Evolutionary conservation across 2,797 vertebrate species (phyloP).

Genomic region (Bradypus variegatus): DNA sequence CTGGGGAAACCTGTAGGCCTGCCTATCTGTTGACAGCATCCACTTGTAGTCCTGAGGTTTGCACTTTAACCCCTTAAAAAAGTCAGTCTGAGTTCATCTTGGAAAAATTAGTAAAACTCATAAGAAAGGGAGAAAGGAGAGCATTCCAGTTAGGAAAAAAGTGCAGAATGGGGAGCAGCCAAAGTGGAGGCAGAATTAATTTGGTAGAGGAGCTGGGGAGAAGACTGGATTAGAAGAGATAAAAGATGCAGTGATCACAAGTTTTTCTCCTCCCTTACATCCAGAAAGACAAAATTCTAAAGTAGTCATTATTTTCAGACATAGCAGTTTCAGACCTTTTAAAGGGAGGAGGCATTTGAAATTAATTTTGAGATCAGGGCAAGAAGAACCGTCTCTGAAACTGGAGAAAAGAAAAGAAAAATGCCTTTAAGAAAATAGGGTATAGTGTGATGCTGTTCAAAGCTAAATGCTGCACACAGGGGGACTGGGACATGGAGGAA

Average conservation of each 20-base stretch:
- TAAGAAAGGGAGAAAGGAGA: background rate
- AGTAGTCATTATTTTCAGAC: constrained; percentile 39
- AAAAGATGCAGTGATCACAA: background rate
- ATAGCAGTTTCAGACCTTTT: constrained; percentile 49
- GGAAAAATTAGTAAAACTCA: background rate
- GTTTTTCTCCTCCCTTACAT: background rate
- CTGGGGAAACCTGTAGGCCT: background rate
- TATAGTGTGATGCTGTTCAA: background rate
- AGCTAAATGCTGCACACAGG: constrained; percentile 32
- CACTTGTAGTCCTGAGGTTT: background rate
- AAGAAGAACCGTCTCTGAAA: constrained; percentile 44
- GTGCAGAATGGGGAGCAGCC: background rate
- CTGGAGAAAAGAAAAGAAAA: constrained; percentile 37
- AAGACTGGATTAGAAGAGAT: background rate
- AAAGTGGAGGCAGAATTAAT: background rate
- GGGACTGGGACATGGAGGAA: background rate
- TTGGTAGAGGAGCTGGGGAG: background rate
- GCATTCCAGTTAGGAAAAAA: background rate
- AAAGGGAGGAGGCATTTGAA: constrained; percentile 38
- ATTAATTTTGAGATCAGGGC: constrained; percentile 37
- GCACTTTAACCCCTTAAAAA: background rate
- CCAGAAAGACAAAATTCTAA: constrained; percentile 34
- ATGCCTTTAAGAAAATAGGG: constrained; percentile 21
- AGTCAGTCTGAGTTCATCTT: background rate
- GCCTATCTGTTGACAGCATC: background rate